Evolutionary conservation across 1,140 invertebrate genomes (phyloP).

Genomic region (Bombus pyrosoma): DNA sequence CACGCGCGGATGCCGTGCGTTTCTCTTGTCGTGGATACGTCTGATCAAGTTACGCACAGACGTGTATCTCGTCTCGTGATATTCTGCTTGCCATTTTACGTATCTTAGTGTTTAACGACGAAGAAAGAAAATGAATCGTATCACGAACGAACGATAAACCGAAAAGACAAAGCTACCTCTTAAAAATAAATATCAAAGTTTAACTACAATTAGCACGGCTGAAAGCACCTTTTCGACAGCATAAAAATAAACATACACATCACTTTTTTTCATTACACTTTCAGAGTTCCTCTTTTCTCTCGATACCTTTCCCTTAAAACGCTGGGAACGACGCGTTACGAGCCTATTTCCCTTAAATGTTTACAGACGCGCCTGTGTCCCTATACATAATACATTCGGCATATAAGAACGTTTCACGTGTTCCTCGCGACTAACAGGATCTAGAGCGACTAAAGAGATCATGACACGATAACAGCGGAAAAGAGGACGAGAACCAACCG

Average conservation of each 20-base stretch:
- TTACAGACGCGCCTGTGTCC: neutral
- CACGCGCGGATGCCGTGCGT: slow-evolving; percentile 37
- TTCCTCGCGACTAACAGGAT: slow-evolving; percentile 35
- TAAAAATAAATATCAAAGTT: neutral
- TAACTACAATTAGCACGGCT: neutral
- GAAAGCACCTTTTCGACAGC: neutral
- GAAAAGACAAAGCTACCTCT: neutral
- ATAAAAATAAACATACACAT: neutral
- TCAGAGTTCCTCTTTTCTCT: neutral
- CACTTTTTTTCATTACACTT: neutral
- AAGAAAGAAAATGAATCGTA: no score
- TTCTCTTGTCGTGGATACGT: neutral
- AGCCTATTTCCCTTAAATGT: slow-evolving; percentile 4
- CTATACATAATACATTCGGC: slow-evolving; percentile 35
- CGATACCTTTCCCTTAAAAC: neutral
- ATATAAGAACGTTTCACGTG: slow-evolving; percentile 46
- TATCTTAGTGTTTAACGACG: neutral
- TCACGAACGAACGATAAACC: neutral
- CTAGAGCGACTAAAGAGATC: slow-evolving; percentile 43
- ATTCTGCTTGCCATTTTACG: neutral
- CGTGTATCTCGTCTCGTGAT: neutral
- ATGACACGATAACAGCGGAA: slow-evolving; percentile 28
- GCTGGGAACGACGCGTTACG: neutral
- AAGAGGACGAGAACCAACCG: slow-evolving; percentile 31
- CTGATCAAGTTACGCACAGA: neutral